phyloP scores from a whole-genome alignment of 2,888 invertebrate species.

The Drosophila cognata region DNA sequence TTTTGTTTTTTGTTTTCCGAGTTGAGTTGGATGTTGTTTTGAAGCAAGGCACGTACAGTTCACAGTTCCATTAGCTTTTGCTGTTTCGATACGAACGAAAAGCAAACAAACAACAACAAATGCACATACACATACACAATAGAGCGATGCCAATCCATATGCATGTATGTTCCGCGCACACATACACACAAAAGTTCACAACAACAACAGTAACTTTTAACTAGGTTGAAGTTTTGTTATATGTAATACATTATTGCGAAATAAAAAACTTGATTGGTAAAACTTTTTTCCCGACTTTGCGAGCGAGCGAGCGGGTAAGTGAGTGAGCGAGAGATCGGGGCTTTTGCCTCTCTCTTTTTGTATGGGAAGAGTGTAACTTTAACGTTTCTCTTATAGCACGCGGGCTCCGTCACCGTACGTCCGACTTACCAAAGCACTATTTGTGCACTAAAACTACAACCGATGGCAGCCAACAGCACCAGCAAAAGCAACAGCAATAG shows the following conservation, averaged over 20 bases:
- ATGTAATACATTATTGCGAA: slow-evolving; percentile 79
- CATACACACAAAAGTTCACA: slow-evolving; percentile 66
- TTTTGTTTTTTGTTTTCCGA: slow-evolving; percentile 16
- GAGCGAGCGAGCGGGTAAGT: slow-evolving; percentile 61
- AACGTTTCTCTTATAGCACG: slow-evolving; percentile 50
- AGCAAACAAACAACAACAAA: slow-evolving; percentile 62
- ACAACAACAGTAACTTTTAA: slow-evolving; percentile 75
- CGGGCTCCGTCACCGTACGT: slow-evolving; percentile 54
- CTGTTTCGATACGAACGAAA: slow-evolving; percentile 59
- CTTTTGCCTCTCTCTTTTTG: slow-evolving; percentile 61
- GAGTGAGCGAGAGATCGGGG: slow-evolving; percentile 68
- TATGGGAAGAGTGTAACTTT: slow-evolving; percentile 36
- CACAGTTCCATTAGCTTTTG: slow-evolving; percentile 67
- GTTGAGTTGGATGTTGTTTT: slow-evolving; percentile 54
- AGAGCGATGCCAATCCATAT: slow-evolving; percentile 50
- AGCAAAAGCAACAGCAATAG: slow-evolving; percentile 11
- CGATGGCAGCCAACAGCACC: slow-evolving; percentile 27
- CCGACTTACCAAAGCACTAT: slow-evolving; percentile 60
- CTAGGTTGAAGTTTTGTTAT: slow-evolving; percentile 79
- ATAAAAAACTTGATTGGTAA: slow-evolving; percentile 81
- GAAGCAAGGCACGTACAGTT: slow-evolving; percentile 63
- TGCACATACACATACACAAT: slow-evolving; percentile 29
- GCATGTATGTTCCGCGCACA: slow-evolving; percentile 56
- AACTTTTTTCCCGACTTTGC: slow-evolving; percentile 74
- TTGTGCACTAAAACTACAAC: slow-evolving; percentile 60